Evolutionary conservation across 2,113 vertebrate species (phyloP).

Genomic region (Natator depressus): DNA sequence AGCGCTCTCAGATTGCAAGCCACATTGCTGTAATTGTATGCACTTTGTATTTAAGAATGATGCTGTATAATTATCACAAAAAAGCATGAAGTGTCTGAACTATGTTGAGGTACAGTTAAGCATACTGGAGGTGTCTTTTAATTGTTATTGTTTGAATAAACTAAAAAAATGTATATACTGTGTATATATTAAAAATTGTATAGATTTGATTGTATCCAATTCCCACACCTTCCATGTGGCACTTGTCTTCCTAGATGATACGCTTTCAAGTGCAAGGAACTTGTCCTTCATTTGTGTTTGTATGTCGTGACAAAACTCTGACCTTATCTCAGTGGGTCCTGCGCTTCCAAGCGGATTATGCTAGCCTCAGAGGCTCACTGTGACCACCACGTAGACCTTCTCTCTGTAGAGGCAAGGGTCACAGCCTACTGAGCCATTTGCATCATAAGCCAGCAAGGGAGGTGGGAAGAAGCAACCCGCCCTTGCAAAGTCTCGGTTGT

Average conservation of each 20-base stretch:
- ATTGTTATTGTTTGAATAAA: neutral
- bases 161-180: neutral
- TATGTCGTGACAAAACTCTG: neutral
- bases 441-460: too few species aligned
- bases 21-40: neutral
- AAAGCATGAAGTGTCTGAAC: rapidly evolving
- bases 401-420: too few species aligned
- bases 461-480: too few species aligned
- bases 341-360: too few species aligned
- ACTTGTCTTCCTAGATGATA: neutral
- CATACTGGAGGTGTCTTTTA: neutral
- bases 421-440: too few species aligned
- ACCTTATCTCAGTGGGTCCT: too few species aligned
- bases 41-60: neutral
- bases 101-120: neutral
- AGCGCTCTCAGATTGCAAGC: neutral
- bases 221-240: neutral
- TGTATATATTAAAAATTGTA: neutral
- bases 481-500: too few species aligned
- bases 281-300: neutral
- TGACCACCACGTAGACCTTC: too few species aligned
- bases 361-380: too few species aligned
- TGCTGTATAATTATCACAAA: neutral
- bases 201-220: neutral
- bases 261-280: neutral